Evolutionary conservation across 2,113 vertebrate genomes (phyloP).

Genomic region (Alligator mississippiensis): DNA sequence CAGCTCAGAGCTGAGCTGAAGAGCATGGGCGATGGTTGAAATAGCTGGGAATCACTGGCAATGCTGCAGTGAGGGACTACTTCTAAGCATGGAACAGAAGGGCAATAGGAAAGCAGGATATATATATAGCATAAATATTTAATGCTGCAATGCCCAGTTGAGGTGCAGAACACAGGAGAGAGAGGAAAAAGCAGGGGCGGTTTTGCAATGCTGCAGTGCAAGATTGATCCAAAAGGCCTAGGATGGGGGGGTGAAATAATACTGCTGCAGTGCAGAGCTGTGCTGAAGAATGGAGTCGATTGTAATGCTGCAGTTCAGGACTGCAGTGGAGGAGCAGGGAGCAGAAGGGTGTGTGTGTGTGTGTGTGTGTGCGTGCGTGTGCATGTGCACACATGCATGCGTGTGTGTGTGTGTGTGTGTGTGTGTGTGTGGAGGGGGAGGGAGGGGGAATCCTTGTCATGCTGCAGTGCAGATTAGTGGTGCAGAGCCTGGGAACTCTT

Average conservation of each 20-base stretch:
- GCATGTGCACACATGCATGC: no score
- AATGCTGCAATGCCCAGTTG: background rate
- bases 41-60: background rate
- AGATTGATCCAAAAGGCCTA: background rate
- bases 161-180: background rate
- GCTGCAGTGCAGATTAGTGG: constrained; percentile 67
- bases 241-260: background rate
- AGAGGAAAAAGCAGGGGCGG: background rate
- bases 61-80: background rate
- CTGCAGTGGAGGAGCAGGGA: no score
- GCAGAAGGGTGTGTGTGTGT: no score
- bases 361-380: no score
- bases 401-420: no score
- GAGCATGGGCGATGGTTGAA: rapidly evolving
- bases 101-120: background rate
- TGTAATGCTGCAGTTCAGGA: background rate
- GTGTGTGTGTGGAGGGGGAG: no score
- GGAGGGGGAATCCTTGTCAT: background rate
- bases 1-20: rapidly evolving
- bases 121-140: background rate
- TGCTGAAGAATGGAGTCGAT: background rate
- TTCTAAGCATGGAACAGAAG: background rate
- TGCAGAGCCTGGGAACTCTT: background rate
- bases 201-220: background rate
- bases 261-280: background rate